Base-by-base conservation (phyloP, 2,113 vertebrate genomes). In the Tringa solitaria region DNA sequence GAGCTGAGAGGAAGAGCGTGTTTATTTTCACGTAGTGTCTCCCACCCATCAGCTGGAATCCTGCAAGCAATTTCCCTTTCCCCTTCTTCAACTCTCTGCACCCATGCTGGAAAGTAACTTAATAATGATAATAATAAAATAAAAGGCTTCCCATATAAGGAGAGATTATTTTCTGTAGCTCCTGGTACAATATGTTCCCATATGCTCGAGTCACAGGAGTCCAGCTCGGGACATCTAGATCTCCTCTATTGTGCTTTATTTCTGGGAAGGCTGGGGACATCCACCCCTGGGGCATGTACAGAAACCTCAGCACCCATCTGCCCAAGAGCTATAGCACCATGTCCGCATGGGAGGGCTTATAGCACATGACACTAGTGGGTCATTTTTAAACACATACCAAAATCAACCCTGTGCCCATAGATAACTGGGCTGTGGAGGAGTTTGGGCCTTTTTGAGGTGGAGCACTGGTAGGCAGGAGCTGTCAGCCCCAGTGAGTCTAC, bases 41-140 rank as follows among this genome's bases (percentile, higher is more conserved):
- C 93, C 95, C 33, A 89, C 76, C 48, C 68, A 18, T 93, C 75
- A 72, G 51, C 82, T 94, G 90, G 50, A 95, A 33, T 91, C 37
- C 41, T 86, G 27, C 32, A 59, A 68, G n/a, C 22, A 81, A 45
- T 65, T 91, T 92, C 50, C 27, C 28, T 88, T 94, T 75, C 15
- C 6, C 43, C 37, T 27, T 70, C 64, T 95, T 77, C 41, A 74
- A 32, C 35, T 74, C 33, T 63, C 12, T 82, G 45, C 43, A 11
- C 41, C n/a, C 8, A 8, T 56, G 57, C 23, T 75, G 54, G 32
- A 83, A 91, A 79, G n/a, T 63, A 50, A 80, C 27, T 60, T 70
- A 16, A 46, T 48, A 78, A 41, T 80, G 16, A 73, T 28, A 70
- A 65, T 13, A 75, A 60, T 65, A 69, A 94, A 87, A 70, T 50